Evolutionary conservation across 1,140 invertebrate species (phyloP).

Genomic region (Harpegnathos saltator): DNA sequence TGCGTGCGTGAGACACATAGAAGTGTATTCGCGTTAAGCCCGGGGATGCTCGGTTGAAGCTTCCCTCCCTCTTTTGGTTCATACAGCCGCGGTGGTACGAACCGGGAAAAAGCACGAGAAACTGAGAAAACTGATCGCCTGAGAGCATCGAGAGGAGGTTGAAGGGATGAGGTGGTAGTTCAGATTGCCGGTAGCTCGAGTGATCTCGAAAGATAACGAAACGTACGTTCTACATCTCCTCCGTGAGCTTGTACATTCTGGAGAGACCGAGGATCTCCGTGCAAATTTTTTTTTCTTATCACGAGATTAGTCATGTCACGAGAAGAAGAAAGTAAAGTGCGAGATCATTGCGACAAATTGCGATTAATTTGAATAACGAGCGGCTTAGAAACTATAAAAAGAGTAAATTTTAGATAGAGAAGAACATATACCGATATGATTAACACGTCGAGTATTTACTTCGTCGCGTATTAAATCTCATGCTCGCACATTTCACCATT

Average conservation of each 20-base stretch:
- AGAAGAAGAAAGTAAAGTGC: background rate
- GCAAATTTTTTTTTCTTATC: background rate
- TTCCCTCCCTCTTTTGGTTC: too few species aligned
- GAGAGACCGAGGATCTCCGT: background rate
- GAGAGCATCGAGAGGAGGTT: background rate
- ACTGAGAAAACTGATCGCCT: background rate
- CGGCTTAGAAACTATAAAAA: background rate
- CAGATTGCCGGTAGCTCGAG: background rate
- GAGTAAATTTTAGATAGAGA: constrained; percentile 9
- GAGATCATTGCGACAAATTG: too few species aligned
- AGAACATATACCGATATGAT: background rate
- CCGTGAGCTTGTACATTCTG: background rate
- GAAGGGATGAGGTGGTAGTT: background rate
- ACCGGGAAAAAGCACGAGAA: too few species aligned
- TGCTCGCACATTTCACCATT: constrained; percentile 26
- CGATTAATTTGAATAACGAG: too few species aligned
- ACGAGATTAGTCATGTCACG: background rate
- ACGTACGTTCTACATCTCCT: background rate
- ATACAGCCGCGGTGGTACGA: too few species aligned
- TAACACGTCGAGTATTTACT: background rate
- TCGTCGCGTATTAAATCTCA: constrained; percentile 35
- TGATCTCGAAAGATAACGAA: constrained; percentile 21
- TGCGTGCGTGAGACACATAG: too few species aligned
- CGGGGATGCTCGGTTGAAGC: too few species aligned
- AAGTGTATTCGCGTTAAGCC: too few species aligned